These are phyloP conservation scores for Larimichthys crocea DNA, from an alignment of 2,113 vertebrate genomes.

Conservation along the genomic window DNA sequence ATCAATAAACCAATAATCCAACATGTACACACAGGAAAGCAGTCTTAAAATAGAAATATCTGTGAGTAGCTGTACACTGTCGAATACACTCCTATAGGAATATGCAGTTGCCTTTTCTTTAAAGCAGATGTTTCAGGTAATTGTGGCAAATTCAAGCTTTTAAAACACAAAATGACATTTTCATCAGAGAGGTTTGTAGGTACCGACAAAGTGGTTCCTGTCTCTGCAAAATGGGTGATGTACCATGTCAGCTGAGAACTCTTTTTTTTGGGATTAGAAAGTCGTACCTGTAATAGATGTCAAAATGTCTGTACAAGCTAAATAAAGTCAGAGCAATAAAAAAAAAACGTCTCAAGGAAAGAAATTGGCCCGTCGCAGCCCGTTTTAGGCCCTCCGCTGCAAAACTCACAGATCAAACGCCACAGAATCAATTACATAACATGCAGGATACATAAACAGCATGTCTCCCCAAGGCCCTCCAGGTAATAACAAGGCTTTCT, in stretches of 20 bases:
- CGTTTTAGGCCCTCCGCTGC: not conserved
- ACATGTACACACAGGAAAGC: conserved; percentile 10
- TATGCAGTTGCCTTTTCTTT: not conserved
- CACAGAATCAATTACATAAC: conserved; percentile 49
- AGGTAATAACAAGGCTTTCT: conserved; percentile 71
- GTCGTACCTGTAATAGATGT: not conserved
- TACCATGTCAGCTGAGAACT: not conserved
- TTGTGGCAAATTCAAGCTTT: not conserved
- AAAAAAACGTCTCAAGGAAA: not conserved
- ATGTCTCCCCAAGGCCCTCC: conserved; percentile 34
- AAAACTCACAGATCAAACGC: conserved; percentile 35
- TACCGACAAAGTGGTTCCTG: not conserved
- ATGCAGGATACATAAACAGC: conserved; percentile 58
- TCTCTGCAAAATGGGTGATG: not conserved
- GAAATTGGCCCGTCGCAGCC: not conserved
- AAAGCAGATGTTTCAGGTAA: conserved; percentile 23
- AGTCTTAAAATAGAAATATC: not conserved
- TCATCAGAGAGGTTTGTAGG: not conserved
- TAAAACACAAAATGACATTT: conserved; percentile 19
- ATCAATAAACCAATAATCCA: conserved; percentile 26
- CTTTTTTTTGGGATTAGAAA: not conserved
- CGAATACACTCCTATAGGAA: conserved; percentile 19
- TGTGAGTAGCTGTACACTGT: not conserved
- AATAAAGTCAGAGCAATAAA: not conserved
- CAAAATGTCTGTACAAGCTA: not conserved